phyloP scores from a whole-genome alignment of 2,888 invertebrate species.

The Acrobasis consociella region DNA sequence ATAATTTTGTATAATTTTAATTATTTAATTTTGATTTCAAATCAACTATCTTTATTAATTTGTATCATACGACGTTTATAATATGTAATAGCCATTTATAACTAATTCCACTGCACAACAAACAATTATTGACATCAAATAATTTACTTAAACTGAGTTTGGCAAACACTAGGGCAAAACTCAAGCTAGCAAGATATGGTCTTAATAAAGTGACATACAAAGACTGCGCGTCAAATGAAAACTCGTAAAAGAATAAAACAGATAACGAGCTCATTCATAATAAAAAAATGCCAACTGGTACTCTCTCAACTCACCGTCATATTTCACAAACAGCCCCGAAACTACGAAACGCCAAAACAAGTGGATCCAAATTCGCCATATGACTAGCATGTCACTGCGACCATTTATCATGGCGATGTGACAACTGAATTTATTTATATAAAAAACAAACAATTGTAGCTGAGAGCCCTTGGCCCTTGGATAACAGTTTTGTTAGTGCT shows the following conservation, averaged over 20 bases:
- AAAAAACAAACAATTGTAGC: slow-evolving; percentile 75
- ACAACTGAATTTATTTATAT: slow-evolving; percentile 81
- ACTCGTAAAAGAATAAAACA: neutral
- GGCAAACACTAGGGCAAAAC: no score
- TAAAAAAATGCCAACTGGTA: slow-evolving; percentile 29
- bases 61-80: no score
- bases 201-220: no score
- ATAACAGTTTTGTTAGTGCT: slow-evolving; percentile 60
- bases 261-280: slow-evolving; percentile 21
- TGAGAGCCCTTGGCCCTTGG: slow-evolving; percentile 63
- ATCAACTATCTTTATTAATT: no score
- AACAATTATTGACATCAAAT: no score
- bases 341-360: slow-evolving; percentile 55
- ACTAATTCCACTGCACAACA: no score
- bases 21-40: no score
- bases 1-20: no score
- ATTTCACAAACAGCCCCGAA: slow-evolving; percentile 50
- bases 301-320: slow-evolving; percentile 39
- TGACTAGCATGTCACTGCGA: slow-evolving; percentile 69
- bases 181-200: no score
- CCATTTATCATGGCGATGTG: slow-evolving; percentile 78
- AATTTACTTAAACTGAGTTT: no score
- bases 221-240: neutral
- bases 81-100: no score
- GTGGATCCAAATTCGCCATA: slow-evolving; percentile 76